Base-by-base conservation (phyloP, 2,888 invertebrate genomes). In the Folsomia candida region DNA sequence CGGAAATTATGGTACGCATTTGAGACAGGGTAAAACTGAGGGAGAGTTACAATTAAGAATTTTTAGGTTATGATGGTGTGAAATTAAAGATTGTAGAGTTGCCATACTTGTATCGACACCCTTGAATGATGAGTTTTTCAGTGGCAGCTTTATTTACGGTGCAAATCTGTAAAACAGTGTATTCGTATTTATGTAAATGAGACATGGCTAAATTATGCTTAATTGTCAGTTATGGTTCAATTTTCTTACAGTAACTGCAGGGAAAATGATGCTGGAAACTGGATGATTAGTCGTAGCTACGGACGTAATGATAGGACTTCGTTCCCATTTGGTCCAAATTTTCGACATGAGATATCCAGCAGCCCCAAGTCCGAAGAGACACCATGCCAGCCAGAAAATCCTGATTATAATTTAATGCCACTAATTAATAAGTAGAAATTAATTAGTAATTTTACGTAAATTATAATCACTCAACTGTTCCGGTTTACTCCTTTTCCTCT, bases 241-340 rank as follows among this genome's bases (percentile, higher is more conserved):
- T n/a, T n/a, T n/a, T n/a, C n/a, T n/a, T n/a, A n/a, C n/a, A n/a
- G n/a, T n/a, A 3, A 75, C 74, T n/a, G 78, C 76, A 37, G 78
- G 78, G 57, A 78, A 78, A n/a, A 73, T 67, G 3, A 79, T 73
- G 60, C 75, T 79, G 1, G 76, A 72, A 1, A 77, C 79, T 11
- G 79, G 79, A 61, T 70, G 77, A 64, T 79, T 79, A 22, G 79
- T 77, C 11, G 74, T 75, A 6, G 76, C 71, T 1, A 77, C 77
- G 24, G 76, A 75, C 3, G 79, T 79, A n/a, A 79, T 74, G 1
- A 77, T 74, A 1, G 79, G 79, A 68, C 74, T 76, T 24, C 66
- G 68, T 60, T 74, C 77, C 79, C 79, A 79, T 51, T 76, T 72
- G 11, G 51, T 73, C 76, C 77, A 79, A 51, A 79, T 74, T 63